phyloP scores from a whole-genome alignment of 2,888 invertebrate species.

The Tetheella fluctuosa region DNA sequence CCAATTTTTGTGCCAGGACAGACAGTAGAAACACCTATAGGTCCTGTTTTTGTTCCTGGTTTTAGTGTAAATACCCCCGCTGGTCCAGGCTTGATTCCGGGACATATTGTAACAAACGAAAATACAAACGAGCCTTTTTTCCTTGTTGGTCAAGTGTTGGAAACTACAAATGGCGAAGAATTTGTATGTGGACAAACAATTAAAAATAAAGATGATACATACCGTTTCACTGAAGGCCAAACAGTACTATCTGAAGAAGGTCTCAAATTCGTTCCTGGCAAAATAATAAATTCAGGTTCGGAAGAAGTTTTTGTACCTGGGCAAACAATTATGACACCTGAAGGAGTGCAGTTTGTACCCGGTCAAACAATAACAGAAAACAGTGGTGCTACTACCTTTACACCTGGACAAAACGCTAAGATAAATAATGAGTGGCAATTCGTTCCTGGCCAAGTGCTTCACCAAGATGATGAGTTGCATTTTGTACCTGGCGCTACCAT shows the following conservation, averaged over 20 bases:
- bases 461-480: conserved; percentile 80
- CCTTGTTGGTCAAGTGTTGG: conserved; percentile 87
- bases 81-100: conserved; percentile 89
- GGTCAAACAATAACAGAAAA: conserved; percentile 85
- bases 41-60: conserved; percentile 89
- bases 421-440: conserved; percentile 85
- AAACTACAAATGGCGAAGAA: conserved; percentile 81
- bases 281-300: conserved; percentile 74
- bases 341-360: conserved; percentile 86
- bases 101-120: conserved; percentile 86
- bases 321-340: conserved; percentile 84
- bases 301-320: conserved; percentile 85
- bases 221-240: conserved; percentile 85
- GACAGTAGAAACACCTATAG: conserved; percentile 87
- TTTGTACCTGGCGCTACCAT: conserved; percentile 87
- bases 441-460: conserved; percentile 85
- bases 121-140: conserved; percentile 86
- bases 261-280: conserved; percentile 85
- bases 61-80: conserved; percentile 87
- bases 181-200: conserved; percentile 87
- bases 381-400: conserved; percentile 80
- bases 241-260: conserved; percentile 86
- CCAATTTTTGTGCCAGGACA: conserved; percentile 90
- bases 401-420: conserved; percentile 86
- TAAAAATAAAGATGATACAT: conserved; percentile 81